Evolutionary conservation across 2,113 vertebrate genomes (phyloP).

Genomic region (Peromyscus polionotus): DNA sequence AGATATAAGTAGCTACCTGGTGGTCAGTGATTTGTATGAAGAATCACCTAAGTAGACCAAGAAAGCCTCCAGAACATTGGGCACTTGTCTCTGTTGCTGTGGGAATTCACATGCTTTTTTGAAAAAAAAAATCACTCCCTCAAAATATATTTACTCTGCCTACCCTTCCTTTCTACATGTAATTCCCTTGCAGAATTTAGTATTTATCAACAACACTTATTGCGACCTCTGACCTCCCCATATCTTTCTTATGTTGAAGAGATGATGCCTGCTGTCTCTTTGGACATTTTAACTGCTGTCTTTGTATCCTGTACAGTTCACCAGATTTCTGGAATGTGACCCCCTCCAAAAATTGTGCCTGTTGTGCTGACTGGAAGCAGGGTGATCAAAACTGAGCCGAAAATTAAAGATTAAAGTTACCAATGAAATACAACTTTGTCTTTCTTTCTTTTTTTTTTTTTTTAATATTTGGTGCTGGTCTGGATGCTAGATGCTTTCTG

Average conservation of each 20-base stretch:
- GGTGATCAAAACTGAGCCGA: not conserved
- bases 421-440: constrained; percentile 35
- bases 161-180: not conserved
- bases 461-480: constrained; percentile 53
- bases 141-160: not conserved
- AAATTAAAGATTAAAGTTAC: constrained; percentile 32
- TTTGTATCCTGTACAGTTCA: not conserved
- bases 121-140: not conserved
- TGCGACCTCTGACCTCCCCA: not conserved
- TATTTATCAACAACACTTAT: not conserved
- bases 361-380: not conserved
- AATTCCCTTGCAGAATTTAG: not conserved
- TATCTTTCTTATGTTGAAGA: not conserved
- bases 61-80: not conserved
- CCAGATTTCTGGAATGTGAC: not conserved
- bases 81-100: not conserved
- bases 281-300: not conserved
- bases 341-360: not conserved
- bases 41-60: not conserved
- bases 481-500: not conserved
- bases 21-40: not conserved
- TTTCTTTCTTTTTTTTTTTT: not conserved
- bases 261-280: not conserved
- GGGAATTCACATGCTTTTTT: not conserved
- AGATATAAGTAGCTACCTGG: not conserved